Evolutionary conservation across 2,113 vertebrate genomes (phyloP).

Genomic region (Emydura subglobosa): DNA sequence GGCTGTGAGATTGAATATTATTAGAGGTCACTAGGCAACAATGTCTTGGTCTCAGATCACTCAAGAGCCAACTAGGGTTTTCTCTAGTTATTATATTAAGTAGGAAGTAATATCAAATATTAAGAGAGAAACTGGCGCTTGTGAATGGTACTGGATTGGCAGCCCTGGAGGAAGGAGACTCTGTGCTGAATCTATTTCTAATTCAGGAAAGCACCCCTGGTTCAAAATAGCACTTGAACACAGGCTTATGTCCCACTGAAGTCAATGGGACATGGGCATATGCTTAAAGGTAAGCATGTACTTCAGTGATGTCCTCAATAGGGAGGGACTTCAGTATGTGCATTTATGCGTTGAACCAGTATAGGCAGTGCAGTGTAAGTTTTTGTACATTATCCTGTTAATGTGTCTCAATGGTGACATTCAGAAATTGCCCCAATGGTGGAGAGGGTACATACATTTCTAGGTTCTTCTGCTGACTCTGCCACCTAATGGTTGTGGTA

Average conservation of each 20-base stretch:
- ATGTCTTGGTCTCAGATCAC: background rate
- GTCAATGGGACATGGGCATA: background rate
- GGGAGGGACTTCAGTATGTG: background rate
- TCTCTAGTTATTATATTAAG: background rate
- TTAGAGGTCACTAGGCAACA: no score
- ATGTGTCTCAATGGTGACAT: background rate
- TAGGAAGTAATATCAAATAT: no score
- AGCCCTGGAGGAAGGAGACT: background rate
- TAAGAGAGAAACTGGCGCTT: no score
- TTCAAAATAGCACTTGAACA: conserved; percentile 31
- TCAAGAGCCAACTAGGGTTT: background rate
- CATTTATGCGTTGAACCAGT: background rate
- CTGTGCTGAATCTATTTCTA: no score
- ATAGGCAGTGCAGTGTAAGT: background rate
- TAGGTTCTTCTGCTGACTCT: background rate
- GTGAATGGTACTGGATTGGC: background rate
- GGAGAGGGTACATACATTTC: background rate
- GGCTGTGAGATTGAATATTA: no score
- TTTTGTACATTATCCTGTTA: background rate
- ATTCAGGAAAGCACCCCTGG: conserved; percentile 6
- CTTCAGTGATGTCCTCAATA: background rate
- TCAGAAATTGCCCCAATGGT: background rate
- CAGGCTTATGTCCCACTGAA: conserved; percentile 27
- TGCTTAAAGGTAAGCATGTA: conserved; percentile 6
- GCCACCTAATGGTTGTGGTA: background rate